Evolutionary conservation across 2,113 vertebrate species (phyloP).

Genomic region (Chrysochloris asiatica): DNA sequence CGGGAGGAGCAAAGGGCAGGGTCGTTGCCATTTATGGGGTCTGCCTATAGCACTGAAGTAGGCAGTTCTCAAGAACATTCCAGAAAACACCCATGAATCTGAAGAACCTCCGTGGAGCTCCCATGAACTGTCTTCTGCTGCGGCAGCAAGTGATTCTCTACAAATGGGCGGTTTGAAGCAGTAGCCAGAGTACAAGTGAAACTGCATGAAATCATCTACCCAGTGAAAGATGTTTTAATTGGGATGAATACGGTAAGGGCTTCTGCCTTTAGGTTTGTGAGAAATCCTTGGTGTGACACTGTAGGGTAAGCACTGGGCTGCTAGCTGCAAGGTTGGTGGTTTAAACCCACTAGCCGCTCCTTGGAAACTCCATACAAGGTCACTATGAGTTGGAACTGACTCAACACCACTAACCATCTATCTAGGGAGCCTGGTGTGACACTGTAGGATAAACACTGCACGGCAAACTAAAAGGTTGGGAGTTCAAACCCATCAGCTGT

Average conservation of each 20-base stretch:
- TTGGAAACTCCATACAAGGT: too few relatives aligned
- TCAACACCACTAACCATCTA: too few relatives aligned
- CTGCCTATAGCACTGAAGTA: background rate
- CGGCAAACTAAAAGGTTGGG: too few relatives aligned
- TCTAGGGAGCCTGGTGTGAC: too few relatives aligned
- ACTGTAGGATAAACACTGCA: too few relatives aligned
- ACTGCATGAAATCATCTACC: background rate
- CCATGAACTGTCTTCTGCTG: background rate
- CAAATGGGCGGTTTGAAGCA: background rate
- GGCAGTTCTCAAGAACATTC: background rate
- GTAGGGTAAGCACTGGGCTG: too few relatives aligned
- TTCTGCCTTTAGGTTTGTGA: background rate
- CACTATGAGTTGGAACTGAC: too few relatives aligned
- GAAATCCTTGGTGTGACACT: too few relatives aligned
- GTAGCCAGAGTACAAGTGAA: background rate
- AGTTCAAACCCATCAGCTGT: too few relatives aligned
- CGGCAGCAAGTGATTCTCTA: background rate
- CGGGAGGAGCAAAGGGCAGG: background rate
- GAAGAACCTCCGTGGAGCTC: background rate
- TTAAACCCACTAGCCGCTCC: too few relatives aligned
- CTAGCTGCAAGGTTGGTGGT: too few relatives aligned
- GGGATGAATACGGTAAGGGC: background rate
- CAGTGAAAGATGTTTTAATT: background rate
- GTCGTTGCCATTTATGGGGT: rapidly evolving
- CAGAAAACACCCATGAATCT: background rate